Evolutionary conservation across 1,140 invertebrate species (phyloP).

Genomic region (Piezodorus guildinii): DNA sequence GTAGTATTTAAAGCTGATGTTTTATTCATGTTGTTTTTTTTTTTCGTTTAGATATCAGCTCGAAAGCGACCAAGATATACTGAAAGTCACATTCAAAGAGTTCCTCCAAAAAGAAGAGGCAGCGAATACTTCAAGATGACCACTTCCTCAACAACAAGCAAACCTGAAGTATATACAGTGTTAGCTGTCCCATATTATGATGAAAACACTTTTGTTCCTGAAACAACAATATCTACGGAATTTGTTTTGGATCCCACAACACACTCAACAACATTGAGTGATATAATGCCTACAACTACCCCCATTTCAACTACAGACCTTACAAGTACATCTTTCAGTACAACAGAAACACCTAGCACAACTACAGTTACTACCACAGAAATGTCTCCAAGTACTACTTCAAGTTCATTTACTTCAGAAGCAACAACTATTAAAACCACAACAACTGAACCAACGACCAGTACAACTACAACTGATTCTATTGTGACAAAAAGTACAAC

Average conservation of each 20-base stretch:
- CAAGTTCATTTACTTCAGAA: no score
- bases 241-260: no score
- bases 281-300: slow-evolving; percentile 1
- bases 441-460: slow-evolving; percentile 7
- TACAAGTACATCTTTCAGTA: not conserved
- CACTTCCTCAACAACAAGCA: not conserved
- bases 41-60: not conserved
- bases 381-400: not conserved
- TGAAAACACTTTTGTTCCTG: no score
- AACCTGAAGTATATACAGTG: no score
- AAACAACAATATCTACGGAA: no score
- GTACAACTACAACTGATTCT: slow-evolving; percentile 6
- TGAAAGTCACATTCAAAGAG: slow-evolving; percentile 17
- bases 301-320: not conserved
- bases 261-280: no score
- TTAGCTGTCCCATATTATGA: no score
- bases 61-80: slow-evolving; percentile 13
- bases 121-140: not conserved
- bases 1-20: no score
- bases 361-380: slow-evolving; percentile 10
- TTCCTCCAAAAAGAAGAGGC: slow-evolving; percentile 14
- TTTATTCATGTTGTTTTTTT: no score
- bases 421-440: not conserved
- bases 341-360: slow-evolving; percentile 10
- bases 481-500: slow-evolving; percentile 5